phyloP scores from a whole-genome alignment of 1,140 invertebrate species.

The Musca vetustissima region DNA sequence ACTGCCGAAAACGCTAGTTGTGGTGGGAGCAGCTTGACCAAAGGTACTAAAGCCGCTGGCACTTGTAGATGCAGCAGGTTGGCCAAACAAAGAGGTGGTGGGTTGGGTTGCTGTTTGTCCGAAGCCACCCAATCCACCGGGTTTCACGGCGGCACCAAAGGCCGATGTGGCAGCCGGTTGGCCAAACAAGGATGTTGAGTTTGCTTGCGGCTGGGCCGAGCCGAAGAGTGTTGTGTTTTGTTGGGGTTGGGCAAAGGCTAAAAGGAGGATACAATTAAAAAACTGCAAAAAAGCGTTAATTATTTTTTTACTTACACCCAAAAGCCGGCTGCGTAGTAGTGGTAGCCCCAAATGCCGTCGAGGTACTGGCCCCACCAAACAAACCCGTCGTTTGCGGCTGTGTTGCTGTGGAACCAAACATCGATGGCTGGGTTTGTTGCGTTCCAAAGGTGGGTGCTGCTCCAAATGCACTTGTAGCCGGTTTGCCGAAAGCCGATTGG shows the following conservation, averaged over 20 bases:
- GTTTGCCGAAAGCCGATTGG: conserved; percentile 51
- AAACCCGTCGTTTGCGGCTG: conserved; percentile 54
- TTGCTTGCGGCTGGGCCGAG: conserved; percentile 35
- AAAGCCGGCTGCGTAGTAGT: conserved; percentile 57
- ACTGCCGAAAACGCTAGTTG: conserved; percentile 63
- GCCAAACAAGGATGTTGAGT: conserved; percentile 58
- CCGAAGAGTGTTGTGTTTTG: conserved; percentile 48
- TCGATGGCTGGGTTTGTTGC: conserved; percentile 44
- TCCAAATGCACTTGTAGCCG: conserved; percentile 51
- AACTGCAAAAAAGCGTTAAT: background rate
- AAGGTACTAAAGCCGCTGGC: conserved; percentile 60
- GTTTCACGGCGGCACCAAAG: conserved; percentile 65
- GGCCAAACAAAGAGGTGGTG: conserved; percentile 61
- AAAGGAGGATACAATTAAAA: background rate
- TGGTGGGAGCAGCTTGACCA: conserved; percentile 62
- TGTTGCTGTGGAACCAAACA: conserved; percentile 56
- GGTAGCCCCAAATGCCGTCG: conserved; percentile 58
- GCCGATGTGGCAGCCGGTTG: conserved; percentile 57
- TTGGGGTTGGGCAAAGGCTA: conserved; percentile 46
- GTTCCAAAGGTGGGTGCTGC: conserved; percentile 48
- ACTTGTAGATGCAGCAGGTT: conserved; percentile 56
- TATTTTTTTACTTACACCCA: conserved; percentile 46
- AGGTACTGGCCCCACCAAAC: conserved; percentile 54
- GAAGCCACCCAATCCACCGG: conserved; percentile 62
- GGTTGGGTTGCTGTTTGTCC: conserved; percentile 54